Percentiles rank a stretch among this genome's conserved stretches.
Evolutionary conservation across 2,888 invertebrate species (phyloP).

Genomic region (Andricus curvator): DNA sequence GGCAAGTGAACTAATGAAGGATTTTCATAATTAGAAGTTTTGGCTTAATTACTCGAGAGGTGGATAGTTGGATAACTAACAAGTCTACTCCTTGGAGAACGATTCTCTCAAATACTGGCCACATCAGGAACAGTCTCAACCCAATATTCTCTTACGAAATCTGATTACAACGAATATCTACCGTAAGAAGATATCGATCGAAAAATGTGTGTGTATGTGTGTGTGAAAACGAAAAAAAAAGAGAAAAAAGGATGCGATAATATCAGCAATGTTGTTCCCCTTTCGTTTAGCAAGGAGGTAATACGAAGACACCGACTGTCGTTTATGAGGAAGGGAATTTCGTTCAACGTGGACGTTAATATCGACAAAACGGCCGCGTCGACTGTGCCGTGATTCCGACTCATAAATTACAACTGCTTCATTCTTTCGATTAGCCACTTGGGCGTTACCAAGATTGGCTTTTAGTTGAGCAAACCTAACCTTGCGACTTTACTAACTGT

Average conservation of each 20-base stretch:
- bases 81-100: slow-evolving; percentile 55
- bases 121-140: slow-evolving; percentile 4
- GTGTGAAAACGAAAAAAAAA: not conserved
- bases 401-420: slow-evolving; percentile 30
- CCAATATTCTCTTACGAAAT: slow-evolving; percentile 14
- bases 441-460: slow-evolving; percentile 21
- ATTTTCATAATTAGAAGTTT: slow-evolving; percentile 71
- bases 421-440: slow-evolving; percentile 39
- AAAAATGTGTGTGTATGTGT: not conserved
- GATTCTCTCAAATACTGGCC: slow-evolving; percentile 7
- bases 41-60: slow-evolving; percentile 66
- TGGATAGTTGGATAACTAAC: slow-evolving; percentile 65
- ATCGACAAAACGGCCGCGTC: slow-evolving; percentile 35
- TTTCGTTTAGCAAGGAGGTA: slow-evolving; percentile 3
- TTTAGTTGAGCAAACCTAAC: slow-evolving; percentile 29
- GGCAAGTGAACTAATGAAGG: slow-evolving; percentile 66
- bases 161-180: slow-evolving; percentile 17
- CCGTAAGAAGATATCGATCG: slow-evolving; percentile 21
- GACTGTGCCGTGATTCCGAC: slow-evolving; percentile 21
- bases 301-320: slow-evolving; percentile 26
- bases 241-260: not conserved
- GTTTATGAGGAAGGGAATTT: slow-evolving; percentile 29
- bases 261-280: not conserved
- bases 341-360: slow-evolving; percentile 27
- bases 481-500: slow-evolving; percentile 13